Evolutionary conservation across 1,140 invertebrate genomes (phyloP), one percentile per base, ranked within the genome.

Genomic region (Delia radicum): DNA sequence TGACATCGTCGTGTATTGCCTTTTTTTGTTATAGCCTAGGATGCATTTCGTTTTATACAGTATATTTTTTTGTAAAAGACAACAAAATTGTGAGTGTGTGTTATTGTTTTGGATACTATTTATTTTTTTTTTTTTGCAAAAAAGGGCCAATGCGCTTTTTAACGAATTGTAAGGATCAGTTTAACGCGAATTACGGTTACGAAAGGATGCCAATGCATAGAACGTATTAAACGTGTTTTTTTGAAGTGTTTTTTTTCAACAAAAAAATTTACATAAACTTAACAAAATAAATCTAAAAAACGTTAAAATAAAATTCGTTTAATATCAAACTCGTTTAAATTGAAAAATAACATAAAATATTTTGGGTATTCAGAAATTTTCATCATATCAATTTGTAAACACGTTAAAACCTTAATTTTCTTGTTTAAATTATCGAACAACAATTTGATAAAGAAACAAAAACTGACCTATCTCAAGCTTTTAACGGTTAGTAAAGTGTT

Each of bases 131-230:
- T 28, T 69, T 18, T 69, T 33, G 29, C 29, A 37, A 18, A 29
- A 76, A 76, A 76, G 71, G 61, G 71, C 65, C 74, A 73, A 73
- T 76, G 75, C 75, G 62, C 67, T 67, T 74, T 76, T 76, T 74
- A 73, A 69, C 71, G 75, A 76, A 76, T 74, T 74, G 75, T 74
- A 83, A 85, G 83, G 83, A 85, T 85, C 83, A 85, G 83, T 85
- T 85, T 84, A 82, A 79, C 83, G 83, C 83, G 83, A 85, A 85
- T 82, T 85, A 85, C 83, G 79, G 81, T 81, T 78, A 85, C 80
- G 83, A 85, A 81, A 85, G 83, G 83, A 85, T 82, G 83, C 74
- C 73, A 74, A 69, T 77, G 65, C 65, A 69, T 69, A 33, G 65
- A 69, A 69, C 31, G 65, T 69, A 33, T 33, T 69, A 69, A 69